phyloP scores from a whole-genome alignment of 2,888 invertebrate species.

The Hoplodrina ambigua region DNA sequence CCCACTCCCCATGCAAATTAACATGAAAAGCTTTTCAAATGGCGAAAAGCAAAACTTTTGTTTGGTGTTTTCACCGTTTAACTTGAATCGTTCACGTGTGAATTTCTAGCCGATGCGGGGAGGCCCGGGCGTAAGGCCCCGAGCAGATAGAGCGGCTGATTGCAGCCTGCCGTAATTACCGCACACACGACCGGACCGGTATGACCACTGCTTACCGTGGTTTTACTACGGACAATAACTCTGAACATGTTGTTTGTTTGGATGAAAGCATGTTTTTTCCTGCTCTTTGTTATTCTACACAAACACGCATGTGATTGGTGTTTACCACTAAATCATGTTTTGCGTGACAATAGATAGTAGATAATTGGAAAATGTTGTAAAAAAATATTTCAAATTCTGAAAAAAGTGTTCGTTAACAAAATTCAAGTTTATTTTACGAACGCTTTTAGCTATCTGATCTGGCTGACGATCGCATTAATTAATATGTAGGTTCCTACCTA shows the following conservation, averaged over 20 bases:
- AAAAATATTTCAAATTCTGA: conserved; percentile 13
- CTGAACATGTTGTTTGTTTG: conserved; percentile 38
- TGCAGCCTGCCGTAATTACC: conserved; percentile 59
- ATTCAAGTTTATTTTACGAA: conserved; percentile 27
- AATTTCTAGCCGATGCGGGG: conserved; percentile 50
- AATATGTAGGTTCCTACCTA: too few species aligned
- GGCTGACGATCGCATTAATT: conserved; percentile 19
- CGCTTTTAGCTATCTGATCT: conserved; percentile 6
- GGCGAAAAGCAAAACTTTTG: conserved; percentile 57
- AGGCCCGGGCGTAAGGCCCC: conserved; percentile 42
- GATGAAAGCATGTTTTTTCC: conserved; percentile 27
- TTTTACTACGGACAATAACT: conserved; percentile 58
- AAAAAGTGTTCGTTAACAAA: conserved; percentile 19
- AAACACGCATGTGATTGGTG: conserved; percentile 37
- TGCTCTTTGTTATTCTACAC: conserved; percentile 33
- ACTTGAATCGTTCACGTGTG: conserved; percentile 52
- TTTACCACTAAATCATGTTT: conserved; percentile 48
- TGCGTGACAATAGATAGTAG: conserved; percentile 42
- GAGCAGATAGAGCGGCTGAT: conserved; percentile 51
- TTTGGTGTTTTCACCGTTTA: conserved; percentile 56
- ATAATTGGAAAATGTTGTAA: conserved; percentile 34
- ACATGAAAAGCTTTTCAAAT: conserved; percentile 61
- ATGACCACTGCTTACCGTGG: conserved; percentile 54
- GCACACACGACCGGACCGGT: conserved; percentile 38
- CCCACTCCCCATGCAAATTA: conserved; percentile 54